A percentile compares a stretch with the other conserved stretches of the same genome.
Evolutionary conservation across 2,797 vertebrate genomes (phyloP).

Genomic region (Pterois miles): DNA sequence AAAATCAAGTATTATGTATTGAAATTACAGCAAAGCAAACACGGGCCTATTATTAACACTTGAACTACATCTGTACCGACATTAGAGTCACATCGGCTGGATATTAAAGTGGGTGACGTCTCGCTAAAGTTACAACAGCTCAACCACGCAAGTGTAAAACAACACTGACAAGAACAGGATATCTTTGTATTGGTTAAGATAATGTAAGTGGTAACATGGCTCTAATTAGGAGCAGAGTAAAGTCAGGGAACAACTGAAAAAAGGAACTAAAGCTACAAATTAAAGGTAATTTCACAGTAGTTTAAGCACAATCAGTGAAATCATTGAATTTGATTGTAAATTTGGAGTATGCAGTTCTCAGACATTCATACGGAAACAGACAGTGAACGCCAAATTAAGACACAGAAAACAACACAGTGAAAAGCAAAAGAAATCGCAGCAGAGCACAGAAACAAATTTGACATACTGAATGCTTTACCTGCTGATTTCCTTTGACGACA

Average conservation of each 20-base stretch:
- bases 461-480: constrained; percentile 50
- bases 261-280: neutral
- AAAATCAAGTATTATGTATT: constrained; percentile 89
- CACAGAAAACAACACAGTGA: neutral
- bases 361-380: neutral
- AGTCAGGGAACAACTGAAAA: neutral
- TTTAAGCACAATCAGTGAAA: neutral
- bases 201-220: neutral
- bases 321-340: neutral
- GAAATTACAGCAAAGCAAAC: constrained; percentile 84
- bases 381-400: neutral
- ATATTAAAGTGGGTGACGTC: constrained; percentile 32
- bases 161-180: constrained; percentile 23
- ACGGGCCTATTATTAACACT: constrained; percentile 88
- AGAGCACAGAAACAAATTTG: neutral
- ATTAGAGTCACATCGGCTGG: constrained; percentile 36
- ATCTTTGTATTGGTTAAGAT: constrained; percentile 21
- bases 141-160: neutral
- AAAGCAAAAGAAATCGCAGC: neutral
- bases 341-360: neutral
- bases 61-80: constrained; percentile 67
- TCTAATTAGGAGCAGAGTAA: constrained; percentile 17
- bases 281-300: neutral
- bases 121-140: constrained; percentile 13
- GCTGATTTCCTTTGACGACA: constrained; percentile 12